Evolutionary conservation across 2,797 vertebrate genomes (phyloP), one percentile per base, ranked within the genome.

Genomic region (Ataeniobius toweri): DNA sequence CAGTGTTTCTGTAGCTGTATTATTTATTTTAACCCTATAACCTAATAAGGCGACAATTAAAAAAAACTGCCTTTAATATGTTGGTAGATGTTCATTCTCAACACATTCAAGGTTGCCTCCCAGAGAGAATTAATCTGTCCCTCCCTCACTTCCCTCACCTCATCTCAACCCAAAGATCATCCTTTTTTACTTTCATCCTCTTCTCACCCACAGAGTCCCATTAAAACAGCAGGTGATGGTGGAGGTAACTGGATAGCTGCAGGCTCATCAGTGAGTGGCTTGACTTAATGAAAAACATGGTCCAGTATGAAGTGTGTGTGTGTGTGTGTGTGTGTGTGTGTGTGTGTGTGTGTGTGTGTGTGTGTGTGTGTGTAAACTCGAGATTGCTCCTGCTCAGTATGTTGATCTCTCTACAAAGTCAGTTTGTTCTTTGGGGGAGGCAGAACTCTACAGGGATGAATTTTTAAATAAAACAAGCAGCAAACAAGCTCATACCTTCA

Each of bases 271-370:
- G 70, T 20, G 46, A 90, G 80, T 51, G 55, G 80, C 76, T 90
- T 50, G 0, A 90, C 77, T 85, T 93, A 93, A 93, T 92, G 88
- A 93, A 88, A 83, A 92, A 91, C 91, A 92, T 86, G 87, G 85
- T 83, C 87, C 75, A 82, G 77, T 76, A 22, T 75, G 81, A 69
- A 71, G 50, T 77, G 12, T 63, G n/a, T 74, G 70, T 80, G 80
- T 80, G 78, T 77, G 22, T 74, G 81, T 71, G 59, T 78, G 71
- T 44, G 22, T 73, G 68, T 8, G 71, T 39, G 28, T 53, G 68
- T 80, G 18, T 53, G 78, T 76, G 81, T 81, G 77, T 82, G 80
- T 80, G 72, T 28, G 28, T 28, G 50, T 77, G 12, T 63, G n/a
- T 74, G 70, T 80, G 80, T 68, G 74, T 76, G 76, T 74, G 51